phyloP scores from a whole-genome alignment of 2,113 vertebrate species.

The Pholis gunnellus region DNA sequence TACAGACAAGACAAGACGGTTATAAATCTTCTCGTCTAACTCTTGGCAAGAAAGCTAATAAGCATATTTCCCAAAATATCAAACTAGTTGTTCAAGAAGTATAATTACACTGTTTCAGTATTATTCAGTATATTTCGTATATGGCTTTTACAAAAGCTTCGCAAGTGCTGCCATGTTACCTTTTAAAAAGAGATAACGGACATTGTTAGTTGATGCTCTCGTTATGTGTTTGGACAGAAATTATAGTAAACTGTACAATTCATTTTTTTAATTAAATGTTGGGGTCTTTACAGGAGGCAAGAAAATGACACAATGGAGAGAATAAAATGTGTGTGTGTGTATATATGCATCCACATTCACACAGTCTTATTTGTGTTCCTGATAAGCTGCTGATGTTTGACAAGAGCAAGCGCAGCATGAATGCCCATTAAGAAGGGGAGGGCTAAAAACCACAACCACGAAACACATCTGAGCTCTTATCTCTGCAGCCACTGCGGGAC shows the following conservation, averaged over 20 bases:
- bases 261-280: neutral
- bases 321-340: neutral
- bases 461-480: constrained; percentile 31
- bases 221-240: neutral
- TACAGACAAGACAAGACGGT: neutral
- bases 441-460: constrained; percentile 28
- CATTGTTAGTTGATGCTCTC: neutral
- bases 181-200: neutral
- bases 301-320: constrained; percentile 7
- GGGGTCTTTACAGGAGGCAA: neutral
- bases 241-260: neutral
- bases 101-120: neutral
- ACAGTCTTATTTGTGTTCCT: constrained; percentile 44
- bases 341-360: constrained; percentile 1
- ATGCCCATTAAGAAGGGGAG: constrained; percentile 41
- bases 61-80: neutral
- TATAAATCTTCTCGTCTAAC: neutral
- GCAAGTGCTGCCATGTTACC: neutral
- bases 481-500: constrained; percentile 27
- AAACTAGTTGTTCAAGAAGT: neutral
- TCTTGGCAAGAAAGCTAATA: neutral
- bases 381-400: constrained; percentile 59
- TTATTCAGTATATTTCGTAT: neutral
- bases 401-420: constrained; percentile 54
- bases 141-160: neutral